These are phyloP conservation scores for Calidris pygmaea DNA, from an alignment of 2,113 vertebrate genomes.

Conservation along the genomic window DNA sequence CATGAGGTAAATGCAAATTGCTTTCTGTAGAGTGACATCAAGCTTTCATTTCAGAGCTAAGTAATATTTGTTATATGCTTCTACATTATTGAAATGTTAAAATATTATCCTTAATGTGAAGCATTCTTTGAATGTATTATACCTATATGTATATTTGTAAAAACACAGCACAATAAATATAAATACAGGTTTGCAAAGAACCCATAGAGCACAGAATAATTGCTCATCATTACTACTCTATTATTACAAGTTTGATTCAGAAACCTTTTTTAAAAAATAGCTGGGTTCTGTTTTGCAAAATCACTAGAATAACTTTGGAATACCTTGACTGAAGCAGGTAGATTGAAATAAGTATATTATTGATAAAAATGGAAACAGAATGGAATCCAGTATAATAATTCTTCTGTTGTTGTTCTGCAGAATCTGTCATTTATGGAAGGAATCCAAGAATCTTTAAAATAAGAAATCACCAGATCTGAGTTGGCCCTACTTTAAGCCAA, in stretches of 20 bases:
- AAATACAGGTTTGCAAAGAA: neutral
- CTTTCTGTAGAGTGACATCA: neutral
- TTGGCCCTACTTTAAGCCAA: neutral
- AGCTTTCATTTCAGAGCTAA: slow-evolving; percentile 11
- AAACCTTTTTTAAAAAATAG: neutral
- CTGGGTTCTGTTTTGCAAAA: neutral
- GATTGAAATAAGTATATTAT: neutral
- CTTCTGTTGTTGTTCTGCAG: neutral
- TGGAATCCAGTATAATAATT: neutral
- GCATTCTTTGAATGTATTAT: neutral
- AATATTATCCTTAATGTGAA: neutral
- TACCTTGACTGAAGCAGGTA: neutral
- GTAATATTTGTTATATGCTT: neutral
- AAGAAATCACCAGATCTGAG: neutral
- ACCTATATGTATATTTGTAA: neutral
- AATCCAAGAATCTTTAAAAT: neutral
- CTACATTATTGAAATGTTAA: neutral
- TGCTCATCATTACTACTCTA: neutral
- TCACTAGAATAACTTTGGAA: neutral
- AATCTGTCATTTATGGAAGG: neutral
- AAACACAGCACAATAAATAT: neutral
- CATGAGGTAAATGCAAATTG: neutral
- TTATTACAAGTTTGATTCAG: neutral
- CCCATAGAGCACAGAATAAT: neutral
- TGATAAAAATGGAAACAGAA: neutral